phyloP scores from a whole-genome alignment of 2,888 invertebrate species.

The Eupelmus urozonus region DNA sequence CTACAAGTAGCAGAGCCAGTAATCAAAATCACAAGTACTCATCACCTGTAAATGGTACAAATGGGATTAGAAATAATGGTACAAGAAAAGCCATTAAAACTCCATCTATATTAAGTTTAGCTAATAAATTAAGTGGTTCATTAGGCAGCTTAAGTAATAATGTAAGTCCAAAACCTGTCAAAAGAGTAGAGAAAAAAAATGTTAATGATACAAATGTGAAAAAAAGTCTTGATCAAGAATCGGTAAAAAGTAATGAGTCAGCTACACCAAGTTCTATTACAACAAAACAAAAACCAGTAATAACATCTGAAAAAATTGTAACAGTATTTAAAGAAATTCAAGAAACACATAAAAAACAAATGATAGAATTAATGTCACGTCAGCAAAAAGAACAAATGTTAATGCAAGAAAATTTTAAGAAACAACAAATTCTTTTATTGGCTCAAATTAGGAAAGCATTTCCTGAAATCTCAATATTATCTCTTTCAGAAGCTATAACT shows the following conservation, averaged over 20 bases:
- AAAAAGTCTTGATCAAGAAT: slow-evolving; percentile 40
- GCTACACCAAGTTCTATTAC: not conserved
- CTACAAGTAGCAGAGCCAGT: not conserved
- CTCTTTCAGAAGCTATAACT: slow-evolving; percentile 49
- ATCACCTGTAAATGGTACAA: slow-evolving; percentile 58
- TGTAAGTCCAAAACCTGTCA: slow-evolving; percentile 54
- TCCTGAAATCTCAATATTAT: slow-evolving; percentile 66
- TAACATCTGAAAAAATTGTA: slow-evolving; percentile 71
- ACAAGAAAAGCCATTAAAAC: slow-evolving; percentile 46
- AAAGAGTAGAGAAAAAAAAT: slow-evolving; percentile 44
- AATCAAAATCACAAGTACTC: slow-evolving; percentile 50
- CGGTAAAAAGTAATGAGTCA: slow-evolving; percentile 37
- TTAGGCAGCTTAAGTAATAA: slow-evolving; percentile 62
- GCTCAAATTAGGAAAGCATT: slow-evolving; percentile 76
- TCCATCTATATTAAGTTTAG: slow-evolving; percentile 51
- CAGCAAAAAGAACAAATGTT: slow-evolving; percentile 83
- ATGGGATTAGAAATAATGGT: slow-evolving; percentile 47
- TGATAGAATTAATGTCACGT: slow-evolving; percentile 81
- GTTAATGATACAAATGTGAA: slow-evolving; percentile 39
- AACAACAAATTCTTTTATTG: slow-evolving; percentile 82
- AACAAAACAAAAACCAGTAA: slow-evolving; percentile 46
- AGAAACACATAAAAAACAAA: slow-evolving; percentile 82
- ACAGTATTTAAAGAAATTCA: slow-evolving; percentile 78
- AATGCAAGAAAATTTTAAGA: slow-evolving; percentile 83
- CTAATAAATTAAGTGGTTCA: slow-evolving; percentile 66